Evolutionary conservation across 2,113 vertebrate species (phyloP).

Genomic region (Zingel zingel): DNA sequence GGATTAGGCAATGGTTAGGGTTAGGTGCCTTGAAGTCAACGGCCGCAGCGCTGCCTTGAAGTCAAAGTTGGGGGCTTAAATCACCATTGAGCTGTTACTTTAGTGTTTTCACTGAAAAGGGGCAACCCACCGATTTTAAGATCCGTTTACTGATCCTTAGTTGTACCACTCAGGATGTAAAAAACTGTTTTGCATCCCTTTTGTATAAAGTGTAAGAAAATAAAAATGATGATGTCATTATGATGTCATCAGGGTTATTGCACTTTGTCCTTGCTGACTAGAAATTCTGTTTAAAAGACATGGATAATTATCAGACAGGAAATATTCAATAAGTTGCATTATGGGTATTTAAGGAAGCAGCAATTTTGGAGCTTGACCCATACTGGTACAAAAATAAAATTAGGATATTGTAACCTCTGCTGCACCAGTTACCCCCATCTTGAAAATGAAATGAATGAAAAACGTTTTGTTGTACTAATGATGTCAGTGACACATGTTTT

Average conservation of each 20-base stretch:
- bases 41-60: too few relatives aligned
- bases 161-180: background rate
- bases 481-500: background rate
- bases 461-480: background rate
- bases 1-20: too few relatives aligned
- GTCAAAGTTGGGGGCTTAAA: too few relatives aligned
- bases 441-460: background rate
- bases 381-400: background rate
- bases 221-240: conserved; percentile 15
- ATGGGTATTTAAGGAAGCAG: background rate
- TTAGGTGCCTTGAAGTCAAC: too few relatives aligned
- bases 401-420: conserved; percentile 4
- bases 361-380: background rate
- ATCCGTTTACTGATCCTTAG: background rate
- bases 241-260: background rate
- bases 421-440: background rate
- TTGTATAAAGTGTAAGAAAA: conserved; percentile 11
- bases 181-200: background rate
- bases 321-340: background rate
- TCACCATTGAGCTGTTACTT: background rate
- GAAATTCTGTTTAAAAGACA: background rate
- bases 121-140: background rate
- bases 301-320: background rate
- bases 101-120: background rate
- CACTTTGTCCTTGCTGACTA: background rate